Evolutionary conservation across 64 coral and sea anemone genomes (phyloP).

Genomic region (Stylophora pistillata): DNA sequence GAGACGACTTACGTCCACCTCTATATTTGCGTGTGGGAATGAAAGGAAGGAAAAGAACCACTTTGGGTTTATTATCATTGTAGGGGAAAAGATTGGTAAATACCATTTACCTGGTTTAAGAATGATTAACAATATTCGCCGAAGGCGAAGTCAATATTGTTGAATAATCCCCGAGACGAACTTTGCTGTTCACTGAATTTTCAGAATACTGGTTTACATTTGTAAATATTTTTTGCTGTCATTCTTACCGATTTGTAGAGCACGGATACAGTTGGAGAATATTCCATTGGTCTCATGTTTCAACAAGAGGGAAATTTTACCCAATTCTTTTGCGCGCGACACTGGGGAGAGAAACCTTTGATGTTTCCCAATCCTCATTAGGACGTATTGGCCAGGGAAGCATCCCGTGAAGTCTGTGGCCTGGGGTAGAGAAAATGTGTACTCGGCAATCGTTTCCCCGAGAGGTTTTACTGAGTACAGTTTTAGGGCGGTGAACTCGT

Average conservation of each 20-base stretch:
- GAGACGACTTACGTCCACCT: too few species aligned
- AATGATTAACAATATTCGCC: too few species aligned
- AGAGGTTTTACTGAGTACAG: conserved; percentile 56
- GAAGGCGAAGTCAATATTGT: too few species aligned
- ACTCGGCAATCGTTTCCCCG: conserved; percentile 37
- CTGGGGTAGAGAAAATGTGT: conserved; percentile 63
- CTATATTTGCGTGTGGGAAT: too few species aligned
- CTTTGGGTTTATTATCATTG: too few species aligned
- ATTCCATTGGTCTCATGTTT: conserved; percentile 60
- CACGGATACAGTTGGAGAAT: conserved; percentile 41
- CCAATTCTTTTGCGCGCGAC: conserved; percentile 54
- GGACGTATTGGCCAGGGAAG: conserved; percentile 66
- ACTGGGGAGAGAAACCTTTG: conserved; percentile 74
- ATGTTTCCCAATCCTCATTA: conserved; percentile 32
- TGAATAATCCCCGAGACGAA: too few species aligned
- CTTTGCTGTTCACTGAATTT: too few species aligned
- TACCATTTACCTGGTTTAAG: too few species aligned
- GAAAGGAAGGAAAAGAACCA: too few species aligned
- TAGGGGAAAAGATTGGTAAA: too few species aligned
- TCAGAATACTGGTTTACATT: too few species aligned
- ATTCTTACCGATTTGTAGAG: conserved; percentile 48
- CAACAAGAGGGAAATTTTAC: conserved; percentile 57
- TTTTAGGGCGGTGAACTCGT: conserved; percentile 59
- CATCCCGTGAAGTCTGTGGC: conserved; percentile 65
- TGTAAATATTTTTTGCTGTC: neutral